Conservation (phyloP, 1,140 invertebrate genomes). For the Oppia nitens region DNA sequence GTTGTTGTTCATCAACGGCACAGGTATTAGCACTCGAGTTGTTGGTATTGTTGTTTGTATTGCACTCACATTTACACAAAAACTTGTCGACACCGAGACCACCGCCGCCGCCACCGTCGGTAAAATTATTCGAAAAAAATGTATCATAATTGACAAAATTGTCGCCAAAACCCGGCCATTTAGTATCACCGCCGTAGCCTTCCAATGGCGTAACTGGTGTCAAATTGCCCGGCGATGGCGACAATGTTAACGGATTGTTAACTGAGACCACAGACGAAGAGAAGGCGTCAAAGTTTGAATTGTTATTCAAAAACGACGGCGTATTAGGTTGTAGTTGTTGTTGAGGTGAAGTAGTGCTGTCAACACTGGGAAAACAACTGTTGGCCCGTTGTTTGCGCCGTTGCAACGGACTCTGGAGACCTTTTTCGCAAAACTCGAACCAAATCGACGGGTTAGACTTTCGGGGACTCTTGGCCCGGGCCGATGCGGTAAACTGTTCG, state of each 20-base stretch:
- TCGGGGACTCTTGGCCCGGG: conserved; percentile 25
- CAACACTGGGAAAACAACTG: conserved; percentile 3
- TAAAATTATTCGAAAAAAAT: background rate
- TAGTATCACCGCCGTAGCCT: background rate
- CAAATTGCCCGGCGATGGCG: conserved; percentile 12
- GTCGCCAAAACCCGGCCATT: conserved; percentile 10
- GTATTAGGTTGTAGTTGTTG: background rate
- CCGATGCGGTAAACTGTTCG: conserved; percentile 15
- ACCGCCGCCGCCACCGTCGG: background rate
- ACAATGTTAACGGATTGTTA: conserved; percentile 4
- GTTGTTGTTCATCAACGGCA: background rate
- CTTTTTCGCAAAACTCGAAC: conserved; percentile 44
- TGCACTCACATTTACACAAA: conserved; percentile 10
- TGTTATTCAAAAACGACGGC: conserved; percentile 8
- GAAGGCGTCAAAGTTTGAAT: conserved; percentile 2
- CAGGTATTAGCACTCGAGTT: background rate
- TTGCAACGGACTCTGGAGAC: conserved; percentile 31
- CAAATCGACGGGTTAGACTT: conserved; percentile 35
- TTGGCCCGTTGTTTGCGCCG: conserved; percentile 20
- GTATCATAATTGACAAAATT: conserved; percentile 1
- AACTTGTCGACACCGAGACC: background rate
- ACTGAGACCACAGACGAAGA: conserved; percentile 3
- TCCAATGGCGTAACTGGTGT: conserved; percentile 18
- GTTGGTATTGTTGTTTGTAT: background rate
- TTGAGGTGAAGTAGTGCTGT: background rate